Evolutionary conservation across 2,113 vertebrate species (phyloP).

Genomic region (Smithornis capensis): DNA sequence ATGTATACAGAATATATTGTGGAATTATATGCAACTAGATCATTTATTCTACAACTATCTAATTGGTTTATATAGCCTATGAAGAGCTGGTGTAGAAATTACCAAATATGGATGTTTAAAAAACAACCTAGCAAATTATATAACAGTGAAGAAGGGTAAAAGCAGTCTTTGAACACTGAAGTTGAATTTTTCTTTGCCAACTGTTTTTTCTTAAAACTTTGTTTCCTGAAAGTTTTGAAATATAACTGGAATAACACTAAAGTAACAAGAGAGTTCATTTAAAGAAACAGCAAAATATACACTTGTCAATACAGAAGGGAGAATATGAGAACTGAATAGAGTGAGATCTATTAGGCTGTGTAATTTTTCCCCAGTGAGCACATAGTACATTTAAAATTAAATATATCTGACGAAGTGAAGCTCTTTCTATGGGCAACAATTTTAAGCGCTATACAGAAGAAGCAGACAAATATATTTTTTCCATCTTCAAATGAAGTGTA

Average conservation of each 20-base stretch:
- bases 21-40: constrained; percentile 17
- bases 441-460: not conserved
- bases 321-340: not conserved
- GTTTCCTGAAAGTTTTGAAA: not conserved
- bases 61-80: constrained; percentile 4
- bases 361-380: not conserved
- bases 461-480: not conserved
- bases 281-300: not conserved
- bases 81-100: not conserved
- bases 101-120: not conserved
- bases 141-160: not conserved
- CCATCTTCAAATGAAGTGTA: not conserved
- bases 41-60: constrained; percentile 27
- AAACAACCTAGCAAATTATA: not conserved
- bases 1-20: constrained; percentile 15
- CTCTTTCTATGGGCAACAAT: not conserved
- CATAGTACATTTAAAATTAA: not conserved
- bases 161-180: not conserved
- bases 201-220: not conserved
- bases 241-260: not conserved
- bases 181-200: not conserved
- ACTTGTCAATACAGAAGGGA: not conserved
- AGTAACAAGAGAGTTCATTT: not conserved
- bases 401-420: not conserved
- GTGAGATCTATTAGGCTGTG: not conserved